These are phyloP conservation scores for Tangara arthus DNA, from an alignment of 2,797 vertebrate genomes.

Conservation along the genomic window DNA sequence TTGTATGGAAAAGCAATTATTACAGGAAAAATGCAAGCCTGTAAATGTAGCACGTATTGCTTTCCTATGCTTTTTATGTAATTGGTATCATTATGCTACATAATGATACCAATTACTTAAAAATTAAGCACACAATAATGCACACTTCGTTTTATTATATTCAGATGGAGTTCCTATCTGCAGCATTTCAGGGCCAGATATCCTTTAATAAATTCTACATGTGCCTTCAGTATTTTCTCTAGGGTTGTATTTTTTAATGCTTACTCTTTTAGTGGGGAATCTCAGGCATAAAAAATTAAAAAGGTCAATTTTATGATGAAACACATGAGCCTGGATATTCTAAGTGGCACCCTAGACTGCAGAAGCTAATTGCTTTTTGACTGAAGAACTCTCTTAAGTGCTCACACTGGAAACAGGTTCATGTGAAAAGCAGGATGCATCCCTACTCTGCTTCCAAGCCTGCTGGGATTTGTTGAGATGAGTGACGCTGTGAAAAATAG, in stretches of 20 bases:
- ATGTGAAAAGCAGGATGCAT: conserved; percentile 35
- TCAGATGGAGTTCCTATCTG: conserved; percentile 39
- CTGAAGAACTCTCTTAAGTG: conserved; percentile 66
- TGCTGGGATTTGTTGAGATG: conserved; percentile 51
- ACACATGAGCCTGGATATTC: conserved; percentile 66
- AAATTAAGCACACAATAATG: conserved; percentile 69
- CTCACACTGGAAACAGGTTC: conserved; percentile 36
- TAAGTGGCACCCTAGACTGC: conserved; percentile 74
- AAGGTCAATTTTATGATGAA: conserved; percentile 78
- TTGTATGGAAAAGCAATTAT: conserved; percentile 66
- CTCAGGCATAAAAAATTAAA: conserved; percentile 75
- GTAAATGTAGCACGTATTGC: conserved; percentile 35
- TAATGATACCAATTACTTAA: conserved; percentile 76
- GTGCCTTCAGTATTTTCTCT: conserved; percentile 56
- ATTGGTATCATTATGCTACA: conserved; percentile 63
- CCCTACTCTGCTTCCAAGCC: conserved; percentile 49
- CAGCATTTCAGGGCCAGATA: conserved; percentile 25
- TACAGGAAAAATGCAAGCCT: conserved; percentile 15
- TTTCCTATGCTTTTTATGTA: conserved; percentile 45
- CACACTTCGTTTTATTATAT: conserved; percentile 58
- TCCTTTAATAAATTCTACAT: conserved; percentile 52
- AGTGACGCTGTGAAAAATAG: conserved; percentile 59
- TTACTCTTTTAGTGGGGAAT: conserved; percentile 67
- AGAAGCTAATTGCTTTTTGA: conserved; percentile 76
- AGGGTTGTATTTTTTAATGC: conserved; percentile 60